Conservation (phyloP, 1,140 invertebrate species). For the Meteorus sp. region DNA sequence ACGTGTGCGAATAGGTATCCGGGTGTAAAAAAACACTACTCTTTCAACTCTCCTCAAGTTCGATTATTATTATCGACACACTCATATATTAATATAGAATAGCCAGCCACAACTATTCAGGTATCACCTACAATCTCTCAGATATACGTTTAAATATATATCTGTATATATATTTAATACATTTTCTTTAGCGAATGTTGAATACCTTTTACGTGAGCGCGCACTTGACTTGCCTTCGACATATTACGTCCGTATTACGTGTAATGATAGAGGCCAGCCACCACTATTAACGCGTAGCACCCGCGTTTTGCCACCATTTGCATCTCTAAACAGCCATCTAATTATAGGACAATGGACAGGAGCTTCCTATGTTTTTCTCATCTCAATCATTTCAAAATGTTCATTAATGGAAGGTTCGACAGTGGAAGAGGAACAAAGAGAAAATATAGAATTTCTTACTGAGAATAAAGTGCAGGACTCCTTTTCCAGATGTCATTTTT, state of each 20-base stretch:
- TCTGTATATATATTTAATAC: too few species aligned
- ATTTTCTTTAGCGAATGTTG: constrained; percentile 16
- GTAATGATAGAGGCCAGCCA: constrained; percentile 41
- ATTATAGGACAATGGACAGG: constrained; percentile 34
- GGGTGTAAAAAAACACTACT: too few species aligned
- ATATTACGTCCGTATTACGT: constrained; percentile 45
- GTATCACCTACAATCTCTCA: neutral
- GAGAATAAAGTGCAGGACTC: too few species aligned
- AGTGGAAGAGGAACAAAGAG: too few species aligned
- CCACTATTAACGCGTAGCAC: constrained; percentile 41
- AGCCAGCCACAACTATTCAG: neutral
- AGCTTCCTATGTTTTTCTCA: too few species aligned
- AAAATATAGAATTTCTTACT: too few species aligned
- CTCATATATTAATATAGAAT: neutral
- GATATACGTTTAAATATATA: too few species aligned
- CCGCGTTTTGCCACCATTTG: constrained; percentile 31
- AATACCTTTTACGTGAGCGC: constrained; percentile 8
- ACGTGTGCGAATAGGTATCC: too few species aligned
- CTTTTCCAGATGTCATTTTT: too few species aligned
- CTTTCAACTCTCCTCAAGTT: neutral
- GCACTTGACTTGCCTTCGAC: constrained; percentile 25
- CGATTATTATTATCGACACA: constrained; percentile 3
- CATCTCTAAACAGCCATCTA: constrained; percentile 41
- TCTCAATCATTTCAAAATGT: too few species aligned
- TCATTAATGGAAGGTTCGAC: too few species aligned